These are phyloP conservation scores for Gasterosteus nipponicus DNA, from an alignment of 2,113 vertebrate species.

Conservation along the genomic window DNA sequence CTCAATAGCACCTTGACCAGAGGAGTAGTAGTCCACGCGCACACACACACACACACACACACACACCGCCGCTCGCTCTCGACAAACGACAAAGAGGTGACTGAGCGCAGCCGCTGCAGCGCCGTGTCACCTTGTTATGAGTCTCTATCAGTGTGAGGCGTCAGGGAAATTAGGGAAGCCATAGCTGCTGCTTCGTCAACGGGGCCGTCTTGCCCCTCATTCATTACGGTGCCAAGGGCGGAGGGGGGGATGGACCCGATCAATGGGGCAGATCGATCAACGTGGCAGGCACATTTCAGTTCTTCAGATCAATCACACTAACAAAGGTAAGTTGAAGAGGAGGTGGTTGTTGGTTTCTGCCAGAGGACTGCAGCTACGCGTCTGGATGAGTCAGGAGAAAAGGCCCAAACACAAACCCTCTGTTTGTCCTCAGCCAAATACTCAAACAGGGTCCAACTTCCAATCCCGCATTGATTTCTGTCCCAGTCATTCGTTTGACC, in stretches of 20 bases:
- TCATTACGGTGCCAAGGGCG: slow-evolving; percentile 65
- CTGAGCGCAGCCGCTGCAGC: slow-evolving; percentile 68
- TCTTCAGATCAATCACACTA: slow-evolving; percentile 68
- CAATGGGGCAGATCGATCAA: slow-evolving; percentile 72
- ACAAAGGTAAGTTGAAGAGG: slow-evolving; percentile 59
- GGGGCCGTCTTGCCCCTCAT: slow-evolving; percentile 62
- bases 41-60: slow-evolving; percentile 8
- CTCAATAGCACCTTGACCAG: slow-evolving; percentile 80
- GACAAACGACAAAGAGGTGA: slow-evolving; percentile 55
- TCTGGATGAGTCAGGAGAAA: slow-evolving; percentile 60
- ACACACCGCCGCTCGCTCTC: not conserved
- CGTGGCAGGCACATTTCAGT: slow-evolving; percentile 75
- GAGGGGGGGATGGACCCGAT: slow-evolving; percentile 30
- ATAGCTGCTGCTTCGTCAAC: slow-evolving; percentile 73
- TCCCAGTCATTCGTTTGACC: not conserved
- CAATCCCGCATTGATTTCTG: not conserved
- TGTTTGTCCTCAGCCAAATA: slow-evolving; percentile 27
- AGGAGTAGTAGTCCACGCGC: slow-evolving; percentile 14
- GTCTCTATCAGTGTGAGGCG: slow-evolving; percentile 69
- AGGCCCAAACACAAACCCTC: slow-evolving; percentile 2
- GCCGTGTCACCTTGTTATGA: slow-evolving; percentile 71
- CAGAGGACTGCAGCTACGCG: slow-evolving; percentile 27
- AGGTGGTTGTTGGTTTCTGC: slow-evolving; percentile 29
- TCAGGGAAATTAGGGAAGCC: slow-evolving; percentile 72
- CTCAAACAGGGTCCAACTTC: slow-evolving; percentile 35